Percentiles rank a stretch among this genome's conserved stretches.
phyloP scores from a whole-genome alignment of 2,797 vertebrate genomes.

The Trichosurus vulpecula region DNA sequence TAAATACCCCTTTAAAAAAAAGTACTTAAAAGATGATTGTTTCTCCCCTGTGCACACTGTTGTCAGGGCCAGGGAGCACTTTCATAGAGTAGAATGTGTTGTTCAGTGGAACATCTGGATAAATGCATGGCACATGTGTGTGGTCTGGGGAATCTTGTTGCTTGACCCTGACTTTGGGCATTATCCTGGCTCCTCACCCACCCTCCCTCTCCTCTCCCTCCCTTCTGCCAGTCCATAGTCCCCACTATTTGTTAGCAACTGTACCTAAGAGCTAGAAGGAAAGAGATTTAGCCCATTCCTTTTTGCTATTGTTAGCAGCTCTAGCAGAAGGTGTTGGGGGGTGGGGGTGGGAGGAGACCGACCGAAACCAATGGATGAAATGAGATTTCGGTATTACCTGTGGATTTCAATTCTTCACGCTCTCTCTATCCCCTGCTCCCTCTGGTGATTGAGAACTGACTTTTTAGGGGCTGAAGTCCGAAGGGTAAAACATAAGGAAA shows the following conservation, averaged over 20 bases:
- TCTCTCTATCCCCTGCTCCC: background rate
- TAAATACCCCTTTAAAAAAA: background rate
- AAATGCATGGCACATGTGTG: background rate
- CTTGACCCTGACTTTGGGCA: background rate
- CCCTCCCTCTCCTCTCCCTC: constrained; percentile 25
- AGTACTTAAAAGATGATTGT: background rate
- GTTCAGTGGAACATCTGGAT: background rate
- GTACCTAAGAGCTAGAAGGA: background rate
- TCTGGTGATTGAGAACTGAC: background rate
- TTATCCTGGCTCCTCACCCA: background rate
- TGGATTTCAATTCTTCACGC: background rate
- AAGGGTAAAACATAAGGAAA: background rate
- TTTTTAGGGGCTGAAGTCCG: background rate
- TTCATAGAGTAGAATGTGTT: accelerated
- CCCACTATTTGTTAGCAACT: background rate
- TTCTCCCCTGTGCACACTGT: background rate
- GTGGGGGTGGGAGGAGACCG: background rate
- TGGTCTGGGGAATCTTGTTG: background rate
- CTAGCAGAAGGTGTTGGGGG: background rate
- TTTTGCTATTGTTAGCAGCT: constrained; percentile 13
- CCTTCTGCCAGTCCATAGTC: background rate
- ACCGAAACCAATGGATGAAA: background rate
- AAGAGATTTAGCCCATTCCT: background rate
- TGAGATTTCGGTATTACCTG: background rate
- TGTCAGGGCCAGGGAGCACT: background rate